Evolutionary conservation across 2,888 invertebrate genomes (phyloP).

Genomic region (Ferdinandea cuprea): DNA sequence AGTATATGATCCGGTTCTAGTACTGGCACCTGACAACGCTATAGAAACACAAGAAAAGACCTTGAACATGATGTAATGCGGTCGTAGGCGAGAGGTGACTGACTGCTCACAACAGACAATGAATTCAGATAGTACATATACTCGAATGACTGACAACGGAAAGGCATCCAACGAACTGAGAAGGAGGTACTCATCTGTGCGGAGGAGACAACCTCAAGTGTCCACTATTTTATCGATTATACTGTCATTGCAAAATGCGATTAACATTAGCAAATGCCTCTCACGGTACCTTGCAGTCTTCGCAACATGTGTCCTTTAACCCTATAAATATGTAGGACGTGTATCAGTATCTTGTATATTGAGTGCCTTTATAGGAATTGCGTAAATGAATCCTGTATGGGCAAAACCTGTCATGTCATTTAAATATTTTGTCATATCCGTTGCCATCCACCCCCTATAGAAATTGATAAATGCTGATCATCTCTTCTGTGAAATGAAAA

Average conservation of each 20-base stretch:
- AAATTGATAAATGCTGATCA: too few relatives aligned
- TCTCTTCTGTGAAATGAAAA: too few relatives aligned
- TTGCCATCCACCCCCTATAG: too few relatives aligned
- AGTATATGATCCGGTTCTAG: conserved; percentile 26
- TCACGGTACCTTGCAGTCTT: neutral
- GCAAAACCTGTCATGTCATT: too few relatives aligned
- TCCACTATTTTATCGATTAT: conserved; percentile 13
- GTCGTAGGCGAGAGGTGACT: conserved; percentile 20
- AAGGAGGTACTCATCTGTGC: too few relatives aligned
- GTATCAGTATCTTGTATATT: too few relatives aligned
- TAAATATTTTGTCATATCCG: too few relatives aligned
- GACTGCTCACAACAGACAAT: conserved; percentile 25
- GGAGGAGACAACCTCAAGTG: conserved; percentile 19
- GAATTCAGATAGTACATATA: conserved; percentile 8
- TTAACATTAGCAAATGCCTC: conserved; percentile 33
- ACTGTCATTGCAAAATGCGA: conserved; percentile 20
- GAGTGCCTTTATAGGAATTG: too few relatives aligned
- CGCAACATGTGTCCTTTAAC: neutral
- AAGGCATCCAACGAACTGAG: neutral
- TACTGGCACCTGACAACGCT: conserved; percentile 8
- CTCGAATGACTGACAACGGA: conserved; percentile 21
- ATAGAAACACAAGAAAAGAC: neutral
- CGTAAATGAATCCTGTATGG: too few relatives aligned
- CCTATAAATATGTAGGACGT: too few relatives aligned
- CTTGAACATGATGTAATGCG: conserved; percentile 24